Evolutionary conservation across 2,888 invertebrate species (phyloP).

Genomic region (Cephalotes varians): DNA sequence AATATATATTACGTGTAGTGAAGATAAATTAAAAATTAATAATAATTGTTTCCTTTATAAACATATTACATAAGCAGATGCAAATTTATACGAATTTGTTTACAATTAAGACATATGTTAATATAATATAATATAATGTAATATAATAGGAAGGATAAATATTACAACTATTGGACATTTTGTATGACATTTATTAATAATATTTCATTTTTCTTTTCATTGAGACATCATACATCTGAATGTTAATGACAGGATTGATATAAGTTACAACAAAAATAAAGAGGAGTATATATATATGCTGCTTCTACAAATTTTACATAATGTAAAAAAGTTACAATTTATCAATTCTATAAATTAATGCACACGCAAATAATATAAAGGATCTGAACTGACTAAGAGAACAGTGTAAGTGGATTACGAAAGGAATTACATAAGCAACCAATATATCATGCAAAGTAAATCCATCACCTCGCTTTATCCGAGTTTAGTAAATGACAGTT

Average conservation of each 20-base stretch:
- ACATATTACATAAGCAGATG: no score
- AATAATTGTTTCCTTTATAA: no score
- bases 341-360: not conserved
- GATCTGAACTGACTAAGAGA: constrained; percentile 22
- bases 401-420: constrained; percentile 19
- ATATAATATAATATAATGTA: no score
- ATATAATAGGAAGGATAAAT: no score
- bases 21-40: no score
- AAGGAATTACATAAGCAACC: constrained; percentile 26
- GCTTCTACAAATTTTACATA: not conserved
- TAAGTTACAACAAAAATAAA: no score
- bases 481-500: constrained; percentile 37
- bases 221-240: not conserved
- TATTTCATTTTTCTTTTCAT: constrained; percentile 5
- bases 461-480: constrained; percentile 46
- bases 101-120: no score
- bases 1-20: no score
- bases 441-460: constrained; percentile 39
- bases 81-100: no score
- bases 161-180: no score
- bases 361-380: not conserved
- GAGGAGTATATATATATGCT: not conserved
- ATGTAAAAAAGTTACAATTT: not conserved
- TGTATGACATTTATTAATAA: no score
- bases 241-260: no score